Evolutionary conservation across 2,113 vertebrate genomes (phyloP).

Genomic region (Ictalurus furcatus): DNA sequence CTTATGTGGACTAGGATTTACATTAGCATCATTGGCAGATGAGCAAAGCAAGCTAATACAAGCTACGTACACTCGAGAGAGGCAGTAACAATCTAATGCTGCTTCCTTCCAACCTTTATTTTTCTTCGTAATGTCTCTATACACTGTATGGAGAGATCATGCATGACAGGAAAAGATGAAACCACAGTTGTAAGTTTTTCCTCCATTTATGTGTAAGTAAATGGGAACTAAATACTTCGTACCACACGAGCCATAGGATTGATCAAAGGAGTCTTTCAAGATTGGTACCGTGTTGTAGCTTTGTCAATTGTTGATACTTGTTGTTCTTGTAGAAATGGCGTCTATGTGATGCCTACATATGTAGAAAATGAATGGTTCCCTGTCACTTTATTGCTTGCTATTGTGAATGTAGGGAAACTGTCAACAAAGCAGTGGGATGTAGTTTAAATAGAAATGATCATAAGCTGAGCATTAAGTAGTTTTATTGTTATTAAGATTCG

Average conservation of each 20-base stretch:
- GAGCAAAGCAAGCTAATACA: not conserved
- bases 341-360: no score
- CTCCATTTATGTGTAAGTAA: not conserved
- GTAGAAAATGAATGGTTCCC: no score
- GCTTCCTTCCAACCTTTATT: not conserved
- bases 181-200: not conserved
- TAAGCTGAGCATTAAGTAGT: not conserved
- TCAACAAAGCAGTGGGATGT: no score
- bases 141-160: not conserved
- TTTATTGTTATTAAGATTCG: not conserved
- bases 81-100: not conserved
- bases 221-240: not conserved
- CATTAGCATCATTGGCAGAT: not conserved
- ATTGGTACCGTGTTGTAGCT: not conserved
- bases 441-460: not conserved
- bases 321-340: no score
- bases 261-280: not conserved
- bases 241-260: no score
- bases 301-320: not conserved
- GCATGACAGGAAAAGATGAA: not conserved
- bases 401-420: no score
- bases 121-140: not conserved
- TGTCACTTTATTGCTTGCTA: no score
- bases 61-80: not conserved
- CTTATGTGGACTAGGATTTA: not conserved